Evolutionary conservation across 2,888 invertebrate genomes (phyloP), one percentile per base, ranked within the genome.

Genomic region (Diploptera punctata): DNA sequence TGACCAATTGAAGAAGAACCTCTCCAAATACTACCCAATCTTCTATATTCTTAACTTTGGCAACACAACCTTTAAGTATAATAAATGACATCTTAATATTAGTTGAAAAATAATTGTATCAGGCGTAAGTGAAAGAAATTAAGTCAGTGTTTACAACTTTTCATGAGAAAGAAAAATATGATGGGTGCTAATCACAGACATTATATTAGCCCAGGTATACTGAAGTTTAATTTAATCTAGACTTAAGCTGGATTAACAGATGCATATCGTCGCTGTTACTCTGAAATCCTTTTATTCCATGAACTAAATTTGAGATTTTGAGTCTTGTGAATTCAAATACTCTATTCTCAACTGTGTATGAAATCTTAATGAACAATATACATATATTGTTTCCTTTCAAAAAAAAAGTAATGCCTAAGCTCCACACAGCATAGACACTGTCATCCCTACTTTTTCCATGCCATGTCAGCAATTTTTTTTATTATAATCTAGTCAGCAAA

Each of bases 11-110:
- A 49, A 88, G 81, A 82, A 88, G 84, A 0, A 86, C 85, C 78
- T 88, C 88, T 74, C 88, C 78, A 80, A 86, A 87, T 2, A 86
- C 82, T n/a, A 87, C 83, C 88, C 88, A 88, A 78, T 87, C 85
- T 68, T 84, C 85, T 65, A 81, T 82, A 87, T 87, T 87, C 69
- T 80, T 79, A 67, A 88, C 79, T 71, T 81, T 78, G 3, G 84
- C 85, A 67, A 47, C 19, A 16, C 57, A 70, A 38, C 74, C 74
- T 74, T 29, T 16, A 38, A 68, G n/a, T n/a, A 70, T 21, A 68
- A 38, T n/a, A 67, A 47, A 3, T 9, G 13, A 47, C n/a, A 47
- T 21, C 24, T 65, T 19, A 65, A 18, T 0, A 43, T 43, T 16
- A 0, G 7, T 1, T 19, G 7, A 2, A 24, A 21, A 19, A 52